phyloP scores from a whole-genome alignment of 2,113 vertebrate species.

The Muntiacus muntjak region DNA sequence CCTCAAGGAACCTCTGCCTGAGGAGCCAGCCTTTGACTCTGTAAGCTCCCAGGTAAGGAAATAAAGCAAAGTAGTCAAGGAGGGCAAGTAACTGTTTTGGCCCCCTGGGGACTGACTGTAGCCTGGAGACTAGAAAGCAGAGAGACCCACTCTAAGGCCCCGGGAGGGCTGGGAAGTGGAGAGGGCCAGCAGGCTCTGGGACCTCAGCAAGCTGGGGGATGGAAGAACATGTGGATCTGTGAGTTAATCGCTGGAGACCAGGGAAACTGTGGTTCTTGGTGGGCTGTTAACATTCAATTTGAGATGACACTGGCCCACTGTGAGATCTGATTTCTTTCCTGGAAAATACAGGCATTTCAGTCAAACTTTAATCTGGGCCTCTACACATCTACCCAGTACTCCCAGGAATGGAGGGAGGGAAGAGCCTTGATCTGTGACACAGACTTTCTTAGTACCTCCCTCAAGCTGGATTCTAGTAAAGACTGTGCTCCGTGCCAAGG shows the following conservation, averaged over 20 bases:
- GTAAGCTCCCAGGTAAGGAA: conserved; percentile 39
- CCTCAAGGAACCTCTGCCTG: not conserved
- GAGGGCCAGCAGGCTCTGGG: not conserved
- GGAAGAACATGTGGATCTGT: not conserved
- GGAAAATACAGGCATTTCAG: not conserved
- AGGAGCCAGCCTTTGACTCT: not conserved
- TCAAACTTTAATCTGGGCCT: not conserved
- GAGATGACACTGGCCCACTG: not conserved
- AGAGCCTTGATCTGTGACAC: not conserved
- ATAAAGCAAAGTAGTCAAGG: not conserved
- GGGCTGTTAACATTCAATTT: not conserved
- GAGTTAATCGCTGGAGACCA: not conserved
- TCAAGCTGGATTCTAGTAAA: not conserved
- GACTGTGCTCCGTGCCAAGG: not conserved
- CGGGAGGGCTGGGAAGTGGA: not conserved
- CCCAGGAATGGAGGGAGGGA: too few species aligned
- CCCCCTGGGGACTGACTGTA: not conserved
- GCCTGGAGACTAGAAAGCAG: not conserved
- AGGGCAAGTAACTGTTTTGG: not conserved
- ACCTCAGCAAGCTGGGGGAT: not conserved
- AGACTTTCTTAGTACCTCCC: not conserved
- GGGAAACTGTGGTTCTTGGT: too few species aligned
- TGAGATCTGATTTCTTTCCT: not conserved
- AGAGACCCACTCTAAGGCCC: not conserved
- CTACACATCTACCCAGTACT: rapidly evolving